Conservation (phyloP, 2,797 vertebrate species). For the Anabas testudineus region DNA sequence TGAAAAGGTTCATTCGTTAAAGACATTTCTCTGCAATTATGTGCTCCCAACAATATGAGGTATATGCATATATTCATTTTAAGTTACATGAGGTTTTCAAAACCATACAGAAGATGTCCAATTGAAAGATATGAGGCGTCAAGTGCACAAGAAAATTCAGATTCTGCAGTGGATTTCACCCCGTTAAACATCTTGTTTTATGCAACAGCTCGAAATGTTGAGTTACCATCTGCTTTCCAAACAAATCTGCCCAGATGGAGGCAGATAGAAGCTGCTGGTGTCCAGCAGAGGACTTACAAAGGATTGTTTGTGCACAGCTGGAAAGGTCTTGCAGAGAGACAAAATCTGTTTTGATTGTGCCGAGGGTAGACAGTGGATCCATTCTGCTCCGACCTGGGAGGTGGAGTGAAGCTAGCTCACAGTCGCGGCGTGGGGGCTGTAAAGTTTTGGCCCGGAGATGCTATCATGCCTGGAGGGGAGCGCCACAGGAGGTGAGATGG, state of each 20-base stretch:
- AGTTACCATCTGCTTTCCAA: slow-evolving; percentile 16
- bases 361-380: slow-evolving; percentile 22
- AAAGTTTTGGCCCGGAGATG: slow-evolving; percentile 25
- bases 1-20: background rate
- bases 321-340: slow-evolving; percentile 30
- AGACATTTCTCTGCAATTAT: background rate
- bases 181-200: slow-evolving; percentile 24
- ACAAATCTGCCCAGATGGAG: slow-evolving; percentile 29
- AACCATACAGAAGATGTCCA: background rate
- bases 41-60: background rate
- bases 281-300: slow-evolving; percentile 37
- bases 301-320: slow-evolving; percentile 51
- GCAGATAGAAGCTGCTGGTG: slow-evolving; percentile 33
- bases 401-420: slow-evolving; percentile 27
- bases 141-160: background rate
- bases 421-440: slow-evolving; percentile 21
- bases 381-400: slow-evolving; percentile 1
- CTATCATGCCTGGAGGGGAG: slow-evolving; percentile 12
- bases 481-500: slow-evolving; percentile 29
- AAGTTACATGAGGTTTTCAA: background rate
- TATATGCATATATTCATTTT: background rate
- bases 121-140: background rate
- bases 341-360: slow-evolving; percentile 34
- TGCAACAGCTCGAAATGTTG: slow-evolving; percentile 6
- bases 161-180: slow-evolving; percentile 4